phyloP scores from a whole-genome alignment of 2,888 invertebrate genomes.

The Coremacera marginata region DNA sequence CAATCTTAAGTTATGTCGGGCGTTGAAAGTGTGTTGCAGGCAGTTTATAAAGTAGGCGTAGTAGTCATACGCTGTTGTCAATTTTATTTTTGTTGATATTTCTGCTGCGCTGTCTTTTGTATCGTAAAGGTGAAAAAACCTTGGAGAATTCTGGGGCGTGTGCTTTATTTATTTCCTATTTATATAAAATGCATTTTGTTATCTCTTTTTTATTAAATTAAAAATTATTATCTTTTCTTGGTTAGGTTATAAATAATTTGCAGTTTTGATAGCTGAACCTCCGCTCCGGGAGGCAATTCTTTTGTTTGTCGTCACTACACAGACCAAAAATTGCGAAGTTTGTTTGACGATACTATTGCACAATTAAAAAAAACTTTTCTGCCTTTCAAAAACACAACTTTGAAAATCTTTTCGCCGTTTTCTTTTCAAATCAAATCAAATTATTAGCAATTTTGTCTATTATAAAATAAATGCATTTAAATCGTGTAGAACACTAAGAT shows the following conservation, averaged over 20 bases:
- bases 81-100: too few relatives aligned
- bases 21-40: too few relatives aligned
- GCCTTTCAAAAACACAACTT: neutral
- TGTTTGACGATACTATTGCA: neutral
- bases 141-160: slow-evolving; percentile 12
- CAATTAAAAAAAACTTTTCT: neutral
- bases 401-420: neutral
- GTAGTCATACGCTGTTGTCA: too few relatives aligned
- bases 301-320: neutral
- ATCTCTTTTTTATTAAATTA: neutral
- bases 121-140: neutral
- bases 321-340: neutral
- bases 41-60: too few relatives aligned
- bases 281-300: neutral
- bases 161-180: neutral
- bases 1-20: neutral
- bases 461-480: neutral
- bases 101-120: neutral
- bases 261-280: neutral
- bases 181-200: neutral
- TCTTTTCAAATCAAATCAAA: too few relatives aligned
- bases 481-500: neutral
- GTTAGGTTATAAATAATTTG: neutral
- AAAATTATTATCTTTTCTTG: neutral
- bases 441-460: too few relatives aligned